Evolutionary conservation across 2,888 invertebrate genomes (phyloP), one percentile per base, ranked within the genome.

Genomic region (Pyrrhia umbra): DNA sequence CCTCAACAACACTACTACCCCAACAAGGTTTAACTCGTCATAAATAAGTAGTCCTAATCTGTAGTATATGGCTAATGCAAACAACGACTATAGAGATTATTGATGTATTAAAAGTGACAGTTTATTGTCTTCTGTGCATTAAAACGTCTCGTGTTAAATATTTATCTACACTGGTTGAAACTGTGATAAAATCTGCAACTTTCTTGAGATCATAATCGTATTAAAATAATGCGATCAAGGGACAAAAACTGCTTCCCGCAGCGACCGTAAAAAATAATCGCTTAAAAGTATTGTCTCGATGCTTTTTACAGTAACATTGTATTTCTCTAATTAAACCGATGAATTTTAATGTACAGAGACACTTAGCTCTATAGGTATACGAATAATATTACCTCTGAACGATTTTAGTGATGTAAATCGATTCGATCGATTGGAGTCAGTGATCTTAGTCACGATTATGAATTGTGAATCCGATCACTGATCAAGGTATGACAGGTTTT

Each of bases 381-480:
- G 80, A 83, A 77, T 82, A 78, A 77, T 66, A 73, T 80, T 85
- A 83, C 81, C 80, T 85, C 81, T 72, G 74, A 79, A 79, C 70
- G 81, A 76, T 77, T 74, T 60, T 55, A 65, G 57, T 71, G 57
- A 73, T 67, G 66, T 72, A 64, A 75, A 76, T 77, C 61, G 66
- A 77, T 70, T 68, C 61, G 57, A 70, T 78, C 63, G 68, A 74
- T 75, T 62, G 20, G 34, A 62, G 62, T 70, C 90, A 94, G 88
- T 87, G 74, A 94, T 93, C 85, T 77, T 77, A 85, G 66, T 91
- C 94, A 94, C 93, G 94, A 94, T 84, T 60, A 46, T 61, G 56
- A 71, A 87, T 93, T 94, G 94, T 94, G 94, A 92, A 83, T 89
- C 84, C 68, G 90, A 93, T 94, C 75, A 83, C 90, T 93, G 91